phyloP scores from a whole-genome alignment of 2,113 vertebrate species.

The Leptobrachium leishanense region DNA sequence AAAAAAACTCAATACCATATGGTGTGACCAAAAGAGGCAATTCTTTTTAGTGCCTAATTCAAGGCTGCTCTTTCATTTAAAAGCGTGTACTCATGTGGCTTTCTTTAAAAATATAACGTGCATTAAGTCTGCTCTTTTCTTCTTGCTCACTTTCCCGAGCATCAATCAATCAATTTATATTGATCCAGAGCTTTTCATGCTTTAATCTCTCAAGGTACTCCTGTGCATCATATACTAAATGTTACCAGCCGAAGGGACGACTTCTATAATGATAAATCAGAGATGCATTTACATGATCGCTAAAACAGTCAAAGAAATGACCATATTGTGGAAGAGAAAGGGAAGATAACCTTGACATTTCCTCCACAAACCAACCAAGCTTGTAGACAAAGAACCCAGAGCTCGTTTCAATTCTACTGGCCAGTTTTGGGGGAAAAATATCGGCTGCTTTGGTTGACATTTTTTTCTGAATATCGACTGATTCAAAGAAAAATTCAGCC shows the following conservation, averaged over 20 bases:
- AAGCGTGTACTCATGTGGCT: constrained; percentile 55
- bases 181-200: constrained; percentile 43
- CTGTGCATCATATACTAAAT: not conserved
- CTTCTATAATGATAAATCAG: too few relatives aligned
- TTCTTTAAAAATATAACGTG: constrained; percentile 51
- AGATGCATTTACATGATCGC: too few relatives aligned
- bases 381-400: too few relatives aligned
- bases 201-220: constrained; percentile 12
- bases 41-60: constrained; percentile 54
- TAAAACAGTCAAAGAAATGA: too few relatives aligned
- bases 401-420: too few relatives aligned
- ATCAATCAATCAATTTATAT: constrained; percentile 51
- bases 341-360: too few relatives aligned
- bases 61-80: constrained; percentile 57
- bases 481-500: too few relatives aligned
- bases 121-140: constrained; percentile 42
- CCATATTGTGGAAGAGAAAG: too few relatives aligned
- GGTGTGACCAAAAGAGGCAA: constrained; percentile 55
- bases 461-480: too few relatives aligned
- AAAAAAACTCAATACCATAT: not conserved
- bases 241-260: not conserved
- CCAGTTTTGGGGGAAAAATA: too few relatives aligned
- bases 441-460: too few relatives aligned
- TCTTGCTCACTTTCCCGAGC: constrained; percentile 50
- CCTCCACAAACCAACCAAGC: too few relatives aligned